A percentile compares a stretch with the other conserved stretches of the same genome.
Evolutionary conservation across 1,140 invertebrate genomes (phyloP).

Genomic region (Vollenhovia emeryi): DNA sequence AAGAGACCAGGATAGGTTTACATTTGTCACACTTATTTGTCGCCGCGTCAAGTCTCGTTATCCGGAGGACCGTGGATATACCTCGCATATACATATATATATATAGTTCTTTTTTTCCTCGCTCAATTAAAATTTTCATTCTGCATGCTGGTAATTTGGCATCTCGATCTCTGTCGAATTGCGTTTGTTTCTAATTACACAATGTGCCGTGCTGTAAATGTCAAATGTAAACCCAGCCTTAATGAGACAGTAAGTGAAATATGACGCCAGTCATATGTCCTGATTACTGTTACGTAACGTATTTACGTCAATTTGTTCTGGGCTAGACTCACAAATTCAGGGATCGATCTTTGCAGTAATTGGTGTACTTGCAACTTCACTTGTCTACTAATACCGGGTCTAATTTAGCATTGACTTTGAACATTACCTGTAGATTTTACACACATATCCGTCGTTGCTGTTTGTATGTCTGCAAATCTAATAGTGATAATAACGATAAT

Average conservation of each 20-base stretch:
- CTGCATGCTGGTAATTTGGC: slow-evolving; percentile 68
- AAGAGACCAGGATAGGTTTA: slow-evolving; percentile 76
- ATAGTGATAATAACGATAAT: background rate
- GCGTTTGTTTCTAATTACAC: slow-evolving; percentile 43
- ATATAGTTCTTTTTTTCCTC: background rate
- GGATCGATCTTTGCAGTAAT: background rate
- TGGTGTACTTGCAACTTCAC: slow-evolving; percentile 12
- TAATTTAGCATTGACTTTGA: background rate
- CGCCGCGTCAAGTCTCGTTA: slow-evolving; percentile 18
- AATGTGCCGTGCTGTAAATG: slow-evolving; percentile 41
- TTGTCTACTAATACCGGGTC: background rate
- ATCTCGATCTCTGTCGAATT: slow-evolving; percentile 54
- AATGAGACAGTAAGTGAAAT: slow-evolving; percentile 34
- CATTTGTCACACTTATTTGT: slow-evolving; percentile 72
- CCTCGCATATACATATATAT: background rate
- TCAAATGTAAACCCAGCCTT: slow-evolving; percentile 74
- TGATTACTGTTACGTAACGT: background rate
- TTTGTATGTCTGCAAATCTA: background rate
- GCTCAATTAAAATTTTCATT: slow-evolving; percentile 45
- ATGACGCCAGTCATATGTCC: slow-evolving; percentile 53
- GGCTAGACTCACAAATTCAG: slow-evolving; percentile 15
- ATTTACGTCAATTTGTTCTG: background rate
- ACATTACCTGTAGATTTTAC: background rate
- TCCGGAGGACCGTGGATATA: background rate
- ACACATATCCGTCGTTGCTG: background rate